These are phyloP conservation scores for Dipodomys stephensi DNA, from an alignment of 2,113 vertebrate genomes.

Conservation along the genomic window DNA sequence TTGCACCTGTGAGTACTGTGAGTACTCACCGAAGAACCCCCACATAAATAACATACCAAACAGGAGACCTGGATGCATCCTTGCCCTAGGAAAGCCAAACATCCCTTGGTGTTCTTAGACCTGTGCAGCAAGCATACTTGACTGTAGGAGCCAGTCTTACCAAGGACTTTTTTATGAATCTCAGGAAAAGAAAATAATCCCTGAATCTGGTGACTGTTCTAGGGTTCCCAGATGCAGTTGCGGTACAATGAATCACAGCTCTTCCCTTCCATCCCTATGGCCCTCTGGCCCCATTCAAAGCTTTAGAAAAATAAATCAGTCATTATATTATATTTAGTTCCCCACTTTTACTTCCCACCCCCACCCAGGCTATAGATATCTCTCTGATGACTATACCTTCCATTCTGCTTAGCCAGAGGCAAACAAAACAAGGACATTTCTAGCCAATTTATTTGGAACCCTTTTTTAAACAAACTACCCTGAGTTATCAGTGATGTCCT, in stretches of 20 bases:
- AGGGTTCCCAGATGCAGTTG: not conserved
- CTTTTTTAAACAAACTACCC: constrained; percentile 40
- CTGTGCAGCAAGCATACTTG: not conserved
- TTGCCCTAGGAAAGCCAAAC: not conserved
- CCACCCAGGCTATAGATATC: not conserved
- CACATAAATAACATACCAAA: not conserved
- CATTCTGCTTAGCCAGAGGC: not conserved
- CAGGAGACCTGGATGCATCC: not conserved
- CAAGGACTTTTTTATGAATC: not conserved
- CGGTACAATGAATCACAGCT: not conserved
- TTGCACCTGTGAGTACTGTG: no score
- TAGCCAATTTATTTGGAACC: constrained; percentile 58
- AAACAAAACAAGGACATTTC: constrained; percentile 45
- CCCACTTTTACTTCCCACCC: not conserved
- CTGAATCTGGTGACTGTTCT: not conserved
- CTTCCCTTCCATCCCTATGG: not conserved
- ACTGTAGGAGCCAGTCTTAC: not conserved
- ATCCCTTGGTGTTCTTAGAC: not conserved
- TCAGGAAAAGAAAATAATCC: not conserved
- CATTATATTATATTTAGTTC: not conserved
- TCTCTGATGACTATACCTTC: not conserved
- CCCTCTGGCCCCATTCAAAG: not conserved
- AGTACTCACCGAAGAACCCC: rapidly evolving
- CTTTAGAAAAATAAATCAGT: constrained; percentile 29
- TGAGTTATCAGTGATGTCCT: constrained; percentile 70